These are phyloP conservation scores for Aselliscus stoliczkanus DNA, from an alignment of 2,797 vertebrate species.

Conservation along the genomic window DNA sequence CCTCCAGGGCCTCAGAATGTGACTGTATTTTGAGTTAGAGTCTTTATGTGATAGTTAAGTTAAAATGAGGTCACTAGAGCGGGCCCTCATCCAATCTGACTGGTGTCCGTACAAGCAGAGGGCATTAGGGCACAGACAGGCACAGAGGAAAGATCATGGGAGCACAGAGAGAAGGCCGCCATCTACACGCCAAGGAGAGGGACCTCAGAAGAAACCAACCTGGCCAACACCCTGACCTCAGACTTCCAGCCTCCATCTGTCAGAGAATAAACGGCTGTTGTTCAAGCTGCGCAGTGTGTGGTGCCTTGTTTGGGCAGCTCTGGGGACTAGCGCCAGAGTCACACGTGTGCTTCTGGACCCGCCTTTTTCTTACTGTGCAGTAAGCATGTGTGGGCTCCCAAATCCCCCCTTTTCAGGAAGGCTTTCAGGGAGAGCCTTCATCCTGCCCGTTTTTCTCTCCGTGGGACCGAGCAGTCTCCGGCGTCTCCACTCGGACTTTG, in stretches of 20 bases:
- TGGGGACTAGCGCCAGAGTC: background rate
- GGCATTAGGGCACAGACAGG: background rate
- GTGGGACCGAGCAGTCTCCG: no score
- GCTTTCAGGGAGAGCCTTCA: background rate
- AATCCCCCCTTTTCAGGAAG: no score
- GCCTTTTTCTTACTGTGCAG: no score
- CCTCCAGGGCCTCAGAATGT: background rate
- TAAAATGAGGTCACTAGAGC: background rate
- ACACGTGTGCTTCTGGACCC: background rate
- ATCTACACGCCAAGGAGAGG: background rate
- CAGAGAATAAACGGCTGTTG: no score
- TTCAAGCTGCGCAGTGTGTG: accelerated
- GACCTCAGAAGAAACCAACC: no score
- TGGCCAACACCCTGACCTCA: no score
- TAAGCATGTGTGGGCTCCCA: background rate
- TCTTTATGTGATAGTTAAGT: background rate
- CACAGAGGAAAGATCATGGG: background rate
- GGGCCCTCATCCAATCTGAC: background rate
- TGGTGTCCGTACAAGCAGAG: background rate
- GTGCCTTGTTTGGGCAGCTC: background rate
- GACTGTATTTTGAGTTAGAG: background rate
- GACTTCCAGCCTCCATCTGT: background rate
- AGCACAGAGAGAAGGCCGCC: background rate
- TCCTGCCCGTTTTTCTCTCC: background rate
- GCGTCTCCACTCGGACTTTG: accelerated